Base-by-base conservation (phyloP, 2,113 vertebrate species). In the Sylvia atricapilla region DNA sequence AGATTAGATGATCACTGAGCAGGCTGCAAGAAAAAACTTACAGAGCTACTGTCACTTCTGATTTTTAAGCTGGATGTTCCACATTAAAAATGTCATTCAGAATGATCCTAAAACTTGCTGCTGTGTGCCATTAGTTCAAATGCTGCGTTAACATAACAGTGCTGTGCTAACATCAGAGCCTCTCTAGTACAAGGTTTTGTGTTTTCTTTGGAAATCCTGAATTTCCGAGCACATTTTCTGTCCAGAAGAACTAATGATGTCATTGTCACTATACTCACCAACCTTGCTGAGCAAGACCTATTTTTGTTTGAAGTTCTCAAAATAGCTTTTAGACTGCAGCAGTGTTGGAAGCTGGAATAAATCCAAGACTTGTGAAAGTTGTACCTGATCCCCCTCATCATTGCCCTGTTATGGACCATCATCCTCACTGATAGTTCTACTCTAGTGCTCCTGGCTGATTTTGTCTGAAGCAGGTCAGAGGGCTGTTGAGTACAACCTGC, bases 221-320 rank as follows among this genome's bases (percentile, higher is more conserved):
- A 60, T 81, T 94, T 86, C 50, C 44, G 6, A 31, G 31, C 25
- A 63, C 16, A 24, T 89, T 74, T 96, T 87, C 52, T 90, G 23
- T 74, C 68, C 74, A 76, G 56, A 83, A 86, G 62, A 95, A 83
- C 25, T 37, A 78, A 30, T 62, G 82, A 93, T 60, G 74, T 70
- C 84, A 89, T 47, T 89, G 68, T 52, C 35, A 80, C 53, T 84
- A 43, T 39, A 79, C 63, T 85, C 70, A 76, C n/a, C 62, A 89
- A 59, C 77, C 92, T 96, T 92, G 80, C 70, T 79, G 50, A 92
- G 55, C 28, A 90, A 89, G 74, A 90, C 37, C 55, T 89, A 91
- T 77, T 95, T 89, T 64, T 68, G 41, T 67, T 44, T 52, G 43
- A 91, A 74, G 33, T 35, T 90, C 88, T 75, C 43, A 73, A 78